Conservation (phyloP, 2,797 vertebrate genomes). For the Ispidina picta region DNA sequence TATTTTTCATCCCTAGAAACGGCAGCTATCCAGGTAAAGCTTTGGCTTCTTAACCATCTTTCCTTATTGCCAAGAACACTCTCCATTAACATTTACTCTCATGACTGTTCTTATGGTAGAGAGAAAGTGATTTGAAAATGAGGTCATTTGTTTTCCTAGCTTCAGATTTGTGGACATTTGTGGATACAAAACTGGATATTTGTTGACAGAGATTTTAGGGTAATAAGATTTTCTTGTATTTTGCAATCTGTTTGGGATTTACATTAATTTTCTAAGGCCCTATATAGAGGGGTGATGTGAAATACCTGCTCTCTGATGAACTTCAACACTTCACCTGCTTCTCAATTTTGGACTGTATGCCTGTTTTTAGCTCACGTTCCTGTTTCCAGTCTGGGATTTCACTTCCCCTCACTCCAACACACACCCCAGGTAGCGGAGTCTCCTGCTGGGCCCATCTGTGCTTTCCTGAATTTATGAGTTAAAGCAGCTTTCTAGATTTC, state of each 20-base stretch:
- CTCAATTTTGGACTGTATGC: neutral
- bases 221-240: neutral
- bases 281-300: neutral
- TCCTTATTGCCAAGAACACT: neutral
- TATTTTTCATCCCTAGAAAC: neutral
- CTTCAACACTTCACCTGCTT: neutral
- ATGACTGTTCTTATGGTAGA: neutral
- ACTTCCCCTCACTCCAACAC: neutral
- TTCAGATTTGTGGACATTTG: neutral
- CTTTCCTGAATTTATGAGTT: neutral
- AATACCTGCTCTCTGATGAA: neutral
- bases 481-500: slow-evolving; percentile 9
- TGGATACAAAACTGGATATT: neutral
- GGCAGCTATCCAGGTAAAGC: neutral
- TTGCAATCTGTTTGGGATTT: neutral
- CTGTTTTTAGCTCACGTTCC: neutral
- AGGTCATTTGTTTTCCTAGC: neutral
- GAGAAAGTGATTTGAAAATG: neutral
- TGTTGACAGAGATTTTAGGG: rapidly evolving
- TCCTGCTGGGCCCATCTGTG: slow-evolving; percentile 21
- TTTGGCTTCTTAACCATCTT: neutral
- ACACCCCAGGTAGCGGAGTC: neutral
- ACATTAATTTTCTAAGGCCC: neutral
- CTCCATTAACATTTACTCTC: neutral
- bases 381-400: neutral